These are phyloP conservation scores for Bos indicus DNA, from an alignment of 2,113 vertebrate species.

Conservation along the genomic window DNA sequence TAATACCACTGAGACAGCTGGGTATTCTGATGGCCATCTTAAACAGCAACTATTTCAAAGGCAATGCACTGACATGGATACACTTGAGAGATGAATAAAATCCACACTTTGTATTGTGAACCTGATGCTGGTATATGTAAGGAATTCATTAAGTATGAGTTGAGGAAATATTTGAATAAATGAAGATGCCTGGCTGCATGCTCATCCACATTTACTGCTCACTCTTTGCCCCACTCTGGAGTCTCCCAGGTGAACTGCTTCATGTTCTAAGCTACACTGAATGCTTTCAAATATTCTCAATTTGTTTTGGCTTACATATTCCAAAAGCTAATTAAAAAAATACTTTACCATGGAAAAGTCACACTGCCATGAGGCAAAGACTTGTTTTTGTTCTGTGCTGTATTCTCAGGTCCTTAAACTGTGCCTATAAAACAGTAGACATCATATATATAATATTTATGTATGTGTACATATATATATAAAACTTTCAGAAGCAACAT, in stretches of 20 bases:
- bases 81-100: not conserved
- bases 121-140: not conserved
- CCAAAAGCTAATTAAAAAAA: not conserved
- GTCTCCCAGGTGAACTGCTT: fast-evolving
- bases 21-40: not conserved
- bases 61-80: not conserved
- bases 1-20: not conserved
- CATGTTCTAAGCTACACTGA: not conserved
- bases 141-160: not conserved
- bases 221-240: fast-evolving
- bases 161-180: not conserved
- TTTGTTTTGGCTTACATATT: not conserved
- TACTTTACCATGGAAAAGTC: not conserved
- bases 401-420: not conserved
- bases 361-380: not conserved
- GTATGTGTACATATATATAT: fast-evolving
- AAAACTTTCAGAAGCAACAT: not conserved
- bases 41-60: not conserved
- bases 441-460: not conserved
- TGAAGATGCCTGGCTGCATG: fast-evolving
- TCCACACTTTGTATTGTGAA: not conserved
- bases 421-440: not conserved
- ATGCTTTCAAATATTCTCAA: not conserved
- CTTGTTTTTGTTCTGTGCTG: not conserved
- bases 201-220: fast-evolving